Conservation (phyloP, 2,113 vertebrate species). For the Ciconia stormi region DNA sequence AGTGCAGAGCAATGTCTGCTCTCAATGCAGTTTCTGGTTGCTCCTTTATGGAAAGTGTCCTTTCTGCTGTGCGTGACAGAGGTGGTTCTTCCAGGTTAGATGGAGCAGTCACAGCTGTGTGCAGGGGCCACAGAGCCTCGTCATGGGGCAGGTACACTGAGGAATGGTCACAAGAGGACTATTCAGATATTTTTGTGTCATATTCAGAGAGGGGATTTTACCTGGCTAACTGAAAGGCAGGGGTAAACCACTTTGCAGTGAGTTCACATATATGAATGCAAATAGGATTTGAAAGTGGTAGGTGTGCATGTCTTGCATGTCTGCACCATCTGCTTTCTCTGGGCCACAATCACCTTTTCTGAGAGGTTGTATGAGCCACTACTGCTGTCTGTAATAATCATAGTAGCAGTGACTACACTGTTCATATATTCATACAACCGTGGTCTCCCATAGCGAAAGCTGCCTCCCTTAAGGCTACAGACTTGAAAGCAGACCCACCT, state of each 20-base stretch:
- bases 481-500: not conserved
- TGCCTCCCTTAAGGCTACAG: not conserved
- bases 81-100: not conserved
- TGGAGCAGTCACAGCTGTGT: fast-evolving
- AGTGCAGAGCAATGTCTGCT: not conserved
- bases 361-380: not conserved
- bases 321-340: not conserved
- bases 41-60: not conserved
- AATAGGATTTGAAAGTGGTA: not conserved
- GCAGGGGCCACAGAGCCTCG: not conserved
- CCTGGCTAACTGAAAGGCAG: not conserved
- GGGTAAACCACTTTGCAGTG: not conserved
- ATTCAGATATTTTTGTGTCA: not conserved
- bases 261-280: not conserved
- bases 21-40: not conserved
- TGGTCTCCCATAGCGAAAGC: not conserved
- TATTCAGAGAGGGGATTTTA: not conserved
- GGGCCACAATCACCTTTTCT: not conserved
- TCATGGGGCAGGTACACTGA: not conserved
- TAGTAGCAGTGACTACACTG: not conserved
- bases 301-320: not conserved
- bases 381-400: not conserved
- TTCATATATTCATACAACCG: not conserved
- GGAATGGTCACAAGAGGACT: not conserved
- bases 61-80: not conserved